Conservation (phyloP, 2,797 vertebrate genomes). For the Sphaeramia orbicularis region DNA sequence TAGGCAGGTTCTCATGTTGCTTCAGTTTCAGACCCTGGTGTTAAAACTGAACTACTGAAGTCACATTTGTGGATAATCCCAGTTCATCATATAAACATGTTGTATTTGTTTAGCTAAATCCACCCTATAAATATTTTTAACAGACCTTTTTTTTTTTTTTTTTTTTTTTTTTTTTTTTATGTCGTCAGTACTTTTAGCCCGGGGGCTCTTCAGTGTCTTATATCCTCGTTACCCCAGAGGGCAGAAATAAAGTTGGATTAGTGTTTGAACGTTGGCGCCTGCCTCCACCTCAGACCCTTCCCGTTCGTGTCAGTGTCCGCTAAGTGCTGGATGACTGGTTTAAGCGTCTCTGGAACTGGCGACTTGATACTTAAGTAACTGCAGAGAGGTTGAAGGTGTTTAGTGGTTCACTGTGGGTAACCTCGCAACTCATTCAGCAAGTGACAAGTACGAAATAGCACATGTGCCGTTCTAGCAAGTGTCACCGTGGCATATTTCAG, state of each 20-base stretch:
- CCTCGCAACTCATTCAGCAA: constrained; percentile 53
- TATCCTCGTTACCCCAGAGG: constrained; percentile 21
- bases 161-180: too few relatives aligned
- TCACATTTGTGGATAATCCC: too few relatives aligned
- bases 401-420: constrained; percentile 70
- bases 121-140: too few relatives aligned
- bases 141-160: too few relatives aligned
- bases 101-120: too few relatives aligned
- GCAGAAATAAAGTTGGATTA: constrained; percentile 53
- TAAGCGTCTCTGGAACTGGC: constrained; percentile 50
- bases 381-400: constrained; percentile 67
- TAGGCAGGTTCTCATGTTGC: too few relatives aligned
- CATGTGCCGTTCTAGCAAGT: constrained; percentile 21
- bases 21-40: too few relatives aligned
- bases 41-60: too few relatives aligned
- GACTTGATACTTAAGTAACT: constrained; percentile 71
- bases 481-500: not conserved
- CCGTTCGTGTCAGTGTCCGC: constrained; percentile 63
- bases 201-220: constrained; percentile 20
- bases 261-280: constrained; percentile 44
- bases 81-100: too few relatives aligned
- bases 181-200: too few relatives aligned
- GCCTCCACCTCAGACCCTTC: constrained; percentile 51
- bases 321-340: constrained; percentile 64
- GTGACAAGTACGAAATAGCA: constrained; percentile 49